Evolutionary conservation across 2,113 vertebrate genomes (phyloP).

Genomic region (Gulo gulo): DNA sequence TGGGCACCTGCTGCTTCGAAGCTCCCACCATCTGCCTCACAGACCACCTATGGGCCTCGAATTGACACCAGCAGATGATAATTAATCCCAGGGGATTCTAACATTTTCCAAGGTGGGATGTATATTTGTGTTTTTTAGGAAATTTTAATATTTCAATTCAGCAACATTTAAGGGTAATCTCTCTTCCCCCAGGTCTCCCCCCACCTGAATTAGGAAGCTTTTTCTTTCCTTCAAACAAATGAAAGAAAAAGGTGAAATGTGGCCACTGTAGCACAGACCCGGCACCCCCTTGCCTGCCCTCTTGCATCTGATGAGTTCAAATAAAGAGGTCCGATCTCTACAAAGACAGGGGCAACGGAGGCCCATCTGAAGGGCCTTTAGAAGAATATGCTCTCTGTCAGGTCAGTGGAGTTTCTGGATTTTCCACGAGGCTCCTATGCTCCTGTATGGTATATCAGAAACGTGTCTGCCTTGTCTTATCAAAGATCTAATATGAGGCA

Average conservation of each 20-base stretch:
- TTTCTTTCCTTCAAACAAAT: background rate
- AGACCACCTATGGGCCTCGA: background rate
- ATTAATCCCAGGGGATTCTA: background rate
- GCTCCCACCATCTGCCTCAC: background rate
- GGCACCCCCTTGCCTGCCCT: accelerated
- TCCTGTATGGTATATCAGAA: background rate
- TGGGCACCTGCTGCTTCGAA: accelerated
- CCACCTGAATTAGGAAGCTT: background rate
- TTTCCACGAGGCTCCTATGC: background rate
- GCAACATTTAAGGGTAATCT: background rate
- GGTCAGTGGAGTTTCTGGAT: background rate
- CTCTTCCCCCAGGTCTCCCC: background rate
- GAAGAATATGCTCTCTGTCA: background rate
- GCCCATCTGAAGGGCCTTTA: background rate
- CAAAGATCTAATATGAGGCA: background rate
- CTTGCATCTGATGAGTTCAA: background rate
- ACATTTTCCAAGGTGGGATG: background rate
- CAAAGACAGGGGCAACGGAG: background rate
- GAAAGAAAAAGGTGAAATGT: background rate
- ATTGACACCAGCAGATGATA: background rate
- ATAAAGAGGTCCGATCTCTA: background rate
- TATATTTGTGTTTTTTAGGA: background rate
- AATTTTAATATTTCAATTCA: background rate
- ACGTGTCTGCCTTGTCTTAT: background rate
- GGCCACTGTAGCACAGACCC: accelerated